phyloP scores from a whole-genome alignment of 2,113 vertebrate genomes.

The Rana temporaria region DNA sequence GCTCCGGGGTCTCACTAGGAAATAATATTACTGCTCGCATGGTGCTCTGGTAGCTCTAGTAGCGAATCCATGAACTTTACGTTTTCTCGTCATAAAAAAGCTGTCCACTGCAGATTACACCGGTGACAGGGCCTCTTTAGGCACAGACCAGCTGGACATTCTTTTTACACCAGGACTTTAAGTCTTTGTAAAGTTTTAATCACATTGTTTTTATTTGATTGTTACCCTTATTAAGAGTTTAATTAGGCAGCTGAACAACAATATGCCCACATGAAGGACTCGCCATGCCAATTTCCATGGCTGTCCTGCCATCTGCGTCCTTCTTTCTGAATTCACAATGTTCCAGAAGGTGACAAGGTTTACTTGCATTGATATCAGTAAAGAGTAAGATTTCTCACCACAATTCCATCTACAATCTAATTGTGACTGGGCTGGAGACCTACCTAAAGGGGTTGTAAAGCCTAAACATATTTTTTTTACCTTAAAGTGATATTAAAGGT shows the following conservation, averaged over 20 bases:
- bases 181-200: conserved; percentile 8
- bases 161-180: background rate
- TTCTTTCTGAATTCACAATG: background rate
- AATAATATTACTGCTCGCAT: too few relatives aligned
- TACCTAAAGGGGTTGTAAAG: too few relatives aligned
- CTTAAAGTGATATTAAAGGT: too few relatives aligned
- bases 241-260: background rate
- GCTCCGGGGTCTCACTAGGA: too few relatives aligned
- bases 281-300: background rate
- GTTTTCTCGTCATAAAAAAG: too few relatives aligned
- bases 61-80: too few relatives aligned
- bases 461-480: too few relatives aligned
- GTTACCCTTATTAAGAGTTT: conserved; percentile 18
- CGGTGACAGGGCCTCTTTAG: background rate
- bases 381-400: background rate
- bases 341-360: background rate
- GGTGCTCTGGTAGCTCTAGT: too few relatives aligned
- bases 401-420: background rate
- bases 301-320: conserved; percentile 21
- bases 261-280: conserved; percentile 1
- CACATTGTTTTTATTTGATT: conserved; percentile 29
- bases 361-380: background rate
- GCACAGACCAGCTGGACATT: too few relatives aligned
- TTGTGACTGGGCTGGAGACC: background rate
- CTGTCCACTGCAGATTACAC: too few relatives aligned